These are phyloP conservation scores for Exephanes ischioxanthus DNA, from an alignment of 2,888 invertebrate genomes.

Conservation along the genomic window DNA sequence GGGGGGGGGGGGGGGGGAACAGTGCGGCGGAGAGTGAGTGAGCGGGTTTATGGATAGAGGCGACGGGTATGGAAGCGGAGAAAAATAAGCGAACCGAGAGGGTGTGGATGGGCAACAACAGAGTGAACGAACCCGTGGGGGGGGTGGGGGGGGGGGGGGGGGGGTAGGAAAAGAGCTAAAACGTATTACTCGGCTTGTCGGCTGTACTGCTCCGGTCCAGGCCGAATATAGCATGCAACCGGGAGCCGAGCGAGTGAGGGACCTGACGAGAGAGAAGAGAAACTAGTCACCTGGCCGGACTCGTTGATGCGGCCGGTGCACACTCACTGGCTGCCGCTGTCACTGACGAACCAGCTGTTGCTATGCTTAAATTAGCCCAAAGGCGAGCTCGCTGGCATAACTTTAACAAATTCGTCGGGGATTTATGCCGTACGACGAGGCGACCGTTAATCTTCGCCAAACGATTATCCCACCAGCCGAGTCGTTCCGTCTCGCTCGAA, in stretches of 20 bases:
- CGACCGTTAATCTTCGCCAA: constrained; percentile 63
- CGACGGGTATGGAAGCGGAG: constrained; percentile 23
- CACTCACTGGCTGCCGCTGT: constrained; percentile 29
- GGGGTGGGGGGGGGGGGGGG: neutral
- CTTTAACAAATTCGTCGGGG: constrained; percentile 69
- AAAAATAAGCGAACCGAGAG: constrained; percentile 43
- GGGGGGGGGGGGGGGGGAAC: neutral
- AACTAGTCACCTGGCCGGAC: constrained; percentile 8
- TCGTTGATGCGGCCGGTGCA: constrained; percentile 24
- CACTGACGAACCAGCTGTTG: constrained; percentile 71
- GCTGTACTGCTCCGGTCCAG: constrained; percentile 26
- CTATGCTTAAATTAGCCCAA: constrained; percentile 67
- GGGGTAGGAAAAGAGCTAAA: constrained; percentile 37
- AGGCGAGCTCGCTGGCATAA: constrained; percentile 52
- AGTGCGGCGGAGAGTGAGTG: neutral
- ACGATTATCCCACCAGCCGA: constrained; percentile 48
- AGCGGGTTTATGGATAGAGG: constrained; percentile 16
- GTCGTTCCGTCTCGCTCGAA: constrained; percentile 49
- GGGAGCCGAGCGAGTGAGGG: constrained; percentile 7
- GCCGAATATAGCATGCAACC: constrained; percentile 43
- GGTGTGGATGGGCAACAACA: constrained; percentile 14
- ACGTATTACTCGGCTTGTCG: constrained; percentile 59
- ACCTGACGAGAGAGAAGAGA: constrained; percentile 28
- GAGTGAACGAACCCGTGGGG: neutral
- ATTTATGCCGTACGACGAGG: constrained; percentile 64